Evolutionary conservation across 1,140 invertebrate genomes (phyloP).

Genomic region (Hycleus phaleratus): DNA sequence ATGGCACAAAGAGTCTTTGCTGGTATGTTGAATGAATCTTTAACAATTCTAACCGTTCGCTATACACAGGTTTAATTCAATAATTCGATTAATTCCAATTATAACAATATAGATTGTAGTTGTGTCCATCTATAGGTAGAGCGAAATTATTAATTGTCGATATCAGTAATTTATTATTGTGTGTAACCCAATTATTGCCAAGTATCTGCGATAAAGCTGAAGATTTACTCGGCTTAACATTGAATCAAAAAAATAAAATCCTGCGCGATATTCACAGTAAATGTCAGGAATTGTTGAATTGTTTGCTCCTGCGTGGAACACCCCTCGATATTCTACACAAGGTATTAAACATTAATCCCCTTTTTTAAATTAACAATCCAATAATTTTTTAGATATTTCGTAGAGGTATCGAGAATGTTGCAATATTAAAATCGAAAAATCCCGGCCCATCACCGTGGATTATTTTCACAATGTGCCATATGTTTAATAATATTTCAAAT

Average conservation of each 20-base stretch:
- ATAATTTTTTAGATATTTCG: constrained; percentile 45
- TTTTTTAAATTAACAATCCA: too few relatives aligned
- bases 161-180: constrained; percentile 64
- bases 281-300: constrained; percentile 64
- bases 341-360: constrained; percentile 40
- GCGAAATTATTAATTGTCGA: constrained; percentile 59
- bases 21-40: constrained; percentile 72
- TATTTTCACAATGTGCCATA: constrained; percentile 53
- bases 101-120: constrained; percentile 28
- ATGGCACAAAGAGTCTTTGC: constrained; percentile 72
- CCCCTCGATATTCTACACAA: constrained; percentile 65
- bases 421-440: constrained; percentile 43
- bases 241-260: constrained; percentile 51
- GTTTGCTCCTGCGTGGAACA: constrained; percentile 59
- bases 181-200: constrained; percentile 59
- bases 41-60: constrained; percentile 64
- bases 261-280: constrained; percentile 70
- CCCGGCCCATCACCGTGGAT: constrained; percentile 57
- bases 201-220: constrained; percentile 53
- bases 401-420: constrained; percentile 48
- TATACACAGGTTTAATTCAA: constrained; percentile 56
- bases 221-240: constrained; percentile 51
- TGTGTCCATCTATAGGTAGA: constrained; percentile 50
- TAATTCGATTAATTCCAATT: constrained; percentile 31
- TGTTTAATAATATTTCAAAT: constrained; percentile 46